Conservation (phyloP, 2,113 vertebrate species). For the Petaurus breviceps region DNA sequence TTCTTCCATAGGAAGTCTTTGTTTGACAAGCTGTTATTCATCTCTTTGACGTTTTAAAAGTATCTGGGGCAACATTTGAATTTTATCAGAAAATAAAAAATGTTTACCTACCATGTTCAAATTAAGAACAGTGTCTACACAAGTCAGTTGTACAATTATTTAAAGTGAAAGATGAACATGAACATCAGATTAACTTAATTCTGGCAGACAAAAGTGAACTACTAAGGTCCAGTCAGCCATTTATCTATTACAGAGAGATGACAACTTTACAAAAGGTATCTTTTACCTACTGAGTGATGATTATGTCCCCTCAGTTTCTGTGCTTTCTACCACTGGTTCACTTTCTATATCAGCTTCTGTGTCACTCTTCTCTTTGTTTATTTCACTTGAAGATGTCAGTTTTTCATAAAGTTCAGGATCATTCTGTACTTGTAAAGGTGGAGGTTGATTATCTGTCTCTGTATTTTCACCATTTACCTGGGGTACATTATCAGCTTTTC, state of each 20-base stretch:
- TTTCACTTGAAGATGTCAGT: conserved; percentile 87
- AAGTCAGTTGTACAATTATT: conserved; percentile 95
- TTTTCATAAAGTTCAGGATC: conserved; percentile 89
- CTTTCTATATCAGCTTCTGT: conserved; percentile 94
- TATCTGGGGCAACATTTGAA: conserved; percentile 86
- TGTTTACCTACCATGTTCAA: conserved; percentile 93
- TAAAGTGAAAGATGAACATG: conserved; percentile 96
- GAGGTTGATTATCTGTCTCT: conserved; percentile 88
- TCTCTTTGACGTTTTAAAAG: conserved; percentile 87
- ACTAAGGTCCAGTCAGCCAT: conserved; percentile 96
- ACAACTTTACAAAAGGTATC: conserved; percentile 99
- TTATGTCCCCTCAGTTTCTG: conserved; percentile 99
- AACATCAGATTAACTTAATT: conserved; percentile 92
- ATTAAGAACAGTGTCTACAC: conserved; percentile 95
- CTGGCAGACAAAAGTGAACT: conserved; percentile 92
- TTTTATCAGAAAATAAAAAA: conserved; percentile 92
- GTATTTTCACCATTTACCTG: conserved; percentile 91
- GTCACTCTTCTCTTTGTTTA: conserved; percentile 94
- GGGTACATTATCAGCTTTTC: conserved; percentile 86
- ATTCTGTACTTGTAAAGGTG: conserved; percentile 84
- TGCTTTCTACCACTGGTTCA: conserved; percentile 99
- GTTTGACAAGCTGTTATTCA: conserved; percentile 88
- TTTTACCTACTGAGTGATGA: conserved; percentile 99
- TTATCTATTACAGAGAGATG: conserved; percentile 98
- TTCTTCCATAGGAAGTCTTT: conserved; percentile 99